A percentile compares a stretch with the other conserved stretches of the same genome.
Conservation (phyloP, 2,113 vertebrate genomes). For the Redunca redunca region DNA sequence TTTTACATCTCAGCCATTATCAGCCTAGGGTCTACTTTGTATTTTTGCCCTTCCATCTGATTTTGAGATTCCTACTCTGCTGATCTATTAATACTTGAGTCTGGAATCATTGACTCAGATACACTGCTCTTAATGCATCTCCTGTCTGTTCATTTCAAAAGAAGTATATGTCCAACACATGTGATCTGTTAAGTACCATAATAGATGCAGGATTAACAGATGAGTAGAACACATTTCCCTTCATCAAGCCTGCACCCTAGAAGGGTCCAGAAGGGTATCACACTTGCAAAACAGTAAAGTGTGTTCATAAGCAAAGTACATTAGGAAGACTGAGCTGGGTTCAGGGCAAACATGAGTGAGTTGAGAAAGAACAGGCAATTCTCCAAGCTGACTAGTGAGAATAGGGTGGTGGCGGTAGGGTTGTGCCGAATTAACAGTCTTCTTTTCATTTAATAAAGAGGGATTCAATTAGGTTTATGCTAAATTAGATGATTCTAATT, state of each 20-base stretch:
- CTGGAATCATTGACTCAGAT: not conserved
- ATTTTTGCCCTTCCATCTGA: constrained; percentile 31
- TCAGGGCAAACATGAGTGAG: not conserved
- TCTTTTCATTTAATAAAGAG: constrained; percentile 6
- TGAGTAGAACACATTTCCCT: not conserved
- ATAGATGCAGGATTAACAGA: not conserved
- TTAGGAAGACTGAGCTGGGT: not conserved
- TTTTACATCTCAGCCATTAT: not conserved
- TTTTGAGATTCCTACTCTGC: not conserved
- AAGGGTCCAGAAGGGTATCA: not conserved
- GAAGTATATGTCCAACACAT: not conserved
- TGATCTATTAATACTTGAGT: constrained; percentile 16
- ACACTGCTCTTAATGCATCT: constrained; percentile 1
- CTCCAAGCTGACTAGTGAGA: not conserved
- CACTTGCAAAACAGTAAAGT: not conserved
- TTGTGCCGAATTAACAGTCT: not conserved
- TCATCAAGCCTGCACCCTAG: not conserved
- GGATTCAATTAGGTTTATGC: not conserved
- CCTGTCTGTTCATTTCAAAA: not conserved
- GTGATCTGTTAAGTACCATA: not conserved
- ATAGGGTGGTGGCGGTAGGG: accelerated
- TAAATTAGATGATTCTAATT: constrained; percentile 2
- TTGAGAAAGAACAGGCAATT: not conserved
- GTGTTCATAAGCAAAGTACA: not conserved
- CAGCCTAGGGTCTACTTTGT: not conserved